Evolutionary conservation across 2,113 vertebrate genomes (phyloP), one percentile per base, ranked within the genome.

Genomic region (Centrocercus urophasianus): DNA sequence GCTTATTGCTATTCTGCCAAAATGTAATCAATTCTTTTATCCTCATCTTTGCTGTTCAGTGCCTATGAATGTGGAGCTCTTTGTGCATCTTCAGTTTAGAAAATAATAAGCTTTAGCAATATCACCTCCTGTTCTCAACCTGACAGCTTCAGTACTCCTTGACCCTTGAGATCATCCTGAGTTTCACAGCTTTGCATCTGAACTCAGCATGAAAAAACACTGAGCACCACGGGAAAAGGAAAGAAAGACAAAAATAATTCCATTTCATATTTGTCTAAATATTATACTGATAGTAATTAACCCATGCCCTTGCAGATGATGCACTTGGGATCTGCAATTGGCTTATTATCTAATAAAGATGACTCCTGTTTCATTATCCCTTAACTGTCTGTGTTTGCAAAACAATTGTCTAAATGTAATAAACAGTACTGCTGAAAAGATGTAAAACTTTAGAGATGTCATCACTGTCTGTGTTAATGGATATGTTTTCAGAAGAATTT

Each of bases 341-440:
- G 75, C 92, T 96, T 94, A 93, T 80, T 93, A 84, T 34, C 69
- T 96, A 95, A 75, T 95, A 95, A 97, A 89, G 93, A 94, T 82
- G 47, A 86, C 36, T 96, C n/a, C 75, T 95, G 66, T 78, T 96
- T 93, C 88, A 95, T 96, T 93, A 93, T 91, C 79, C 66, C 54
- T 96, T 95, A 93, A 36, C 82, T 75, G 88, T 85, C 67, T 95
- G 56, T 66, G 47, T 48, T 14, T 76, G 87, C 89, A 96, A 97
- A 97, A 79, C 61, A 75, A 92, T 90, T 94, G 77, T 67, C 65
- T 90, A 76, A 89, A 77, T 84, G 94, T 92, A 86, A 93, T 87
- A 97, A 93, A 95, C 65, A 86, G 60, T 63, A 80, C 60, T 88
- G 76, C 50, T 94, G 67, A 95, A 93, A 94, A 67, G 48, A 96